Evolutionary conservation across 2,888 invertebrate genomes (phyloP).

Genomic region (Exocentrus adspersus): DNA sequence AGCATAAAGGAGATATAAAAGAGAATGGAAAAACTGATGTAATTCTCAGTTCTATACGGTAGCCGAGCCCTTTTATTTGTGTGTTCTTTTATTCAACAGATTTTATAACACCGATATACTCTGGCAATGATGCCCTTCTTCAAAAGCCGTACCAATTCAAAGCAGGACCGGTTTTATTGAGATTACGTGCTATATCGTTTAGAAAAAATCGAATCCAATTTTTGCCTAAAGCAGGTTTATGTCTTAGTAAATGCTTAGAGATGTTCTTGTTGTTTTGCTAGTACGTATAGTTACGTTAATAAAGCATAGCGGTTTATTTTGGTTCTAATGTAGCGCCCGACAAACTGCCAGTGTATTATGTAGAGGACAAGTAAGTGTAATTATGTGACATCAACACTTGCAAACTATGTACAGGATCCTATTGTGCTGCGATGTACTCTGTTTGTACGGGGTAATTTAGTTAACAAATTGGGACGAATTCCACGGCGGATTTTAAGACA

Average conservation of each 20-base stretch:
- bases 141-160: constrained; percentile 33
- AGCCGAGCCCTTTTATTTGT: constrained; percentile 37
- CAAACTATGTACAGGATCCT: background rate
- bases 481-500: background rate
- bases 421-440: background rate
- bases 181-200: background rate
- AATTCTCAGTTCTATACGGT: constrained; percentile 42
- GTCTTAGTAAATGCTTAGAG: too few species aligned
- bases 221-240: too few species aligned
- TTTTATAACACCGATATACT: constrained; percentile 45
- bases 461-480: constrained; percentile 1
- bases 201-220: too few species aligned
- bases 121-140: constrained; percentile 35
- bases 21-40: constrained; percentile 34
- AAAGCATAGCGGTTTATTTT: background rate
- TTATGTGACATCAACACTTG: constrained; percentile 4
- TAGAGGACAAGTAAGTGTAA: too few species aligned
- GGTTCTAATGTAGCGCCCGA: background rate
- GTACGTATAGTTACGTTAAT: too few species aligned
- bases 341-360: background rate
- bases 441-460: background rate
- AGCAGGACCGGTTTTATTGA: background rate
- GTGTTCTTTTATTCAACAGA: constrained; percentile 48
- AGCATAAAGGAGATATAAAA: constrained; percentile 16
- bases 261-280: too few species aligned